Percentiles rank a stretch among this genome's conserved stretches.
phyloP scores from a whole-genome alignment of 37 sponge, comb jelly and placozoan genomes.

The Aplysina aerophoba region DNA sequence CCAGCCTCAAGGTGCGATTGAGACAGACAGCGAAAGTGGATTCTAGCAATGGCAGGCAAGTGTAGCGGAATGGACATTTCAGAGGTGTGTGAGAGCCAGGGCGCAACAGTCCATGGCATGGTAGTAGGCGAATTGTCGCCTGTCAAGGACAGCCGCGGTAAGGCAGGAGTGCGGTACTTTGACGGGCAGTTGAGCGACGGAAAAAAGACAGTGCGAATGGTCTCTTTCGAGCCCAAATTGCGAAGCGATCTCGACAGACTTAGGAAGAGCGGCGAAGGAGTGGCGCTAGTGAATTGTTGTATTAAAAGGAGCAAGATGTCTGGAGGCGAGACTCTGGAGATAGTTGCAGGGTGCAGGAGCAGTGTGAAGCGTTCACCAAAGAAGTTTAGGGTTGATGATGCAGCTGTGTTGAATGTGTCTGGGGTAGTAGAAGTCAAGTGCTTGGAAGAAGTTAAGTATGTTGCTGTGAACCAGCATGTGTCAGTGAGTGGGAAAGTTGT shows the following conservation, averaged over 20 bases:
- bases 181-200: too few species aligned
- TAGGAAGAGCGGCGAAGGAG: background rate
- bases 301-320: background rate
- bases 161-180: background rate
- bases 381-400: background rate
- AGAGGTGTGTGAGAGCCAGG: background rate
- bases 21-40: too few species aligned
- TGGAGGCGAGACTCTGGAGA: background rate
- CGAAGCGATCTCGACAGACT: background rate
- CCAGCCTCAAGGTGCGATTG: too few species aligned
- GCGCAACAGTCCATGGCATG: background rate
- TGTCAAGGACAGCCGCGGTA: background rate
- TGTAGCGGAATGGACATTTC: background rate
- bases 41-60: background rate
- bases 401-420: background rate
- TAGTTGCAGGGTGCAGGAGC: background rate
- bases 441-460: background rate
- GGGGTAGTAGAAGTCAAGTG: background rate
- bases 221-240: constrained; percentile 27
- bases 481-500: too few species aligned
- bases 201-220: background rate
- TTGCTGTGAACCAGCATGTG: too few species aligned
- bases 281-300: background rate
- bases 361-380: background rate
- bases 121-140: background rate